phyloP scores from a whole-genome alignment of 1,140 invertebrate species.

The Lutraria rhynchaena region DNA sequence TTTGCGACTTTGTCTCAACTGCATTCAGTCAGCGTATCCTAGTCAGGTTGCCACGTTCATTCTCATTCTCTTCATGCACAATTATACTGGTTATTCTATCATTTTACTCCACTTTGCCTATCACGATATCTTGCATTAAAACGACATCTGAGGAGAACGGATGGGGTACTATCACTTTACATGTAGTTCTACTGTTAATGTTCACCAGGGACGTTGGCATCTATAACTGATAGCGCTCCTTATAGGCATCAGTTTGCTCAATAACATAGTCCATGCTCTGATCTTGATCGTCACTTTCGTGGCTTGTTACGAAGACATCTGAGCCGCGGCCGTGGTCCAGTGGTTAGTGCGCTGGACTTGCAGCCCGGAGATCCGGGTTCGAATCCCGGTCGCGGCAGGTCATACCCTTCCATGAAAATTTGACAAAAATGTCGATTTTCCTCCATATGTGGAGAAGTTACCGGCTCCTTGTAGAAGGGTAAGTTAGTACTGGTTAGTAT shows the following conservation, averaged over 20 bases:
- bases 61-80: background rate
- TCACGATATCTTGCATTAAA: conserved; percentile 5
- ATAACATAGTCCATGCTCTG: background rate
- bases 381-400: too few relatives aligned
- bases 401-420: too few relatives aligned
- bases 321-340: too few relatives aligned
- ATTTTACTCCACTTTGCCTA: conserved; percentile 4
- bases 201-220: conserved; percentile 13
- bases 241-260: background rate
- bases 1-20: too few relatives aligned
- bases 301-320: background rate
- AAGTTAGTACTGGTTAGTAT: too few relatives aligned
- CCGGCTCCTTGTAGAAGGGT: too few relatives aligned
- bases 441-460: too few relatives aligned
- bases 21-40: too few relatives aligned
- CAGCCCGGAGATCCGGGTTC: too few relatives aligned
- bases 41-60: too few relatives aligned
- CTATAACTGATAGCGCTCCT: background rate
- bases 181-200: conserved; percentile 10
- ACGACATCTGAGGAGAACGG: background rate
- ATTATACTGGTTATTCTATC: conserved; percentile 1
- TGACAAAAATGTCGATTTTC: too few relatives aligned
- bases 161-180: conserved; percentile 4
- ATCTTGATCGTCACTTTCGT: background rate
- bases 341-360: too few relatives aligned